Evolutionary conservation across 2,113 vertebrate species (phyloP).

Genomic region (Aegithalos caudatus): DNA sequence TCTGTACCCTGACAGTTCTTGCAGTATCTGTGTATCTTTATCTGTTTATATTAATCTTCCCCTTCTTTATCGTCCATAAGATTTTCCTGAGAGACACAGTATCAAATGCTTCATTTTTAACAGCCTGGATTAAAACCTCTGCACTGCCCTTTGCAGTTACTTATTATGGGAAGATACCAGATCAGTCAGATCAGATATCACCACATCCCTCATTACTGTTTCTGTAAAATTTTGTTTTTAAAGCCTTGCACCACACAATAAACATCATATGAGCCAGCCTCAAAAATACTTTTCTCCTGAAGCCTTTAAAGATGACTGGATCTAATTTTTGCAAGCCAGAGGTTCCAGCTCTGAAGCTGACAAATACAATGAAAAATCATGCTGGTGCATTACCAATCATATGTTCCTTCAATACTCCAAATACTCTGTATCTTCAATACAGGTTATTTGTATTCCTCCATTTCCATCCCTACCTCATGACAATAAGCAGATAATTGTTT

Average conservation of each 20-base stretch:
- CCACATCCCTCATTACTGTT: not conserved
- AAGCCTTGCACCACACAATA: not conserved
- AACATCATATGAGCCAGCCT: not conserved
- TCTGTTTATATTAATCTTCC: not conserved
- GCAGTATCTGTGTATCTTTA: not conserved
- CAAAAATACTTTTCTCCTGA: not conserved
- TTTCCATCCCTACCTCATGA: not conserved
- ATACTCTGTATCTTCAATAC: not conserved
- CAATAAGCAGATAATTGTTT: not conserved
- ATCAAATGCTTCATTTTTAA: not conserved
- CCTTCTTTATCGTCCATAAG: not conserved
- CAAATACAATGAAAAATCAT: not conserved
- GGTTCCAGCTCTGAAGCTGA: not conserved
- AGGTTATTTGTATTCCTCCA: not conserved
- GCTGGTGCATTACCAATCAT: not conserved
- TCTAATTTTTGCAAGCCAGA: not conserved
- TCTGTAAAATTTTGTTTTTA: not conserved
- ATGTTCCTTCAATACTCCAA: not conserved
- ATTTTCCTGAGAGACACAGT: not conserved
- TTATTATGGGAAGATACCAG: not conserved
- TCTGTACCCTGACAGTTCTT: not conserved
- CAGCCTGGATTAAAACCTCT: not conserved
- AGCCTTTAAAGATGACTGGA: not conserved
- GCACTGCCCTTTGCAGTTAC: not conserved
- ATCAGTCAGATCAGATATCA: not conserved